A percentile compares a stretch with the other conserved stretches of the same genome.
phyloP scores from a whole-genome alignment of 2,888 invertebrate genomes.

The Pteria penguin region DNA sequence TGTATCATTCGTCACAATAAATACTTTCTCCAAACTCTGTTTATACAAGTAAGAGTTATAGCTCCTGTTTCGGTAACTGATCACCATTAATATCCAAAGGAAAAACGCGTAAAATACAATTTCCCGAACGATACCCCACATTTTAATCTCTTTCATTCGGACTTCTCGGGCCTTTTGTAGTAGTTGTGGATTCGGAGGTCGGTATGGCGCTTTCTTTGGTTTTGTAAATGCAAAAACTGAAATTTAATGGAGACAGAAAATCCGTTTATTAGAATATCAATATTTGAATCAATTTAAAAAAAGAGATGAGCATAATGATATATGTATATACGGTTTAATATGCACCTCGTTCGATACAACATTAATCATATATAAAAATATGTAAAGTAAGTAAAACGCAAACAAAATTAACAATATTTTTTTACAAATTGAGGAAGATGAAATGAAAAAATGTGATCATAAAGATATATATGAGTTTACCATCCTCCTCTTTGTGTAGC shows the following conservation, averaged over 20 bases:
- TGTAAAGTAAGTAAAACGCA: no score
- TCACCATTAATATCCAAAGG: conserved; percentile 80
- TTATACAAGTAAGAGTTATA: conserved; percentile 79
- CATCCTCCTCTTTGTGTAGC: conserved; percentile 64
- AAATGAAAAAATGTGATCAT: no score
- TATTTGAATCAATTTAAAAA: no score
- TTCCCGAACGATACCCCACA: conserved; percentile 81
- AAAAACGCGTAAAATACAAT: conserved; percentile 81
- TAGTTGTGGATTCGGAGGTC: conserved; percentile 76
- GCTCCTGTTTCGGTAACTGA: conserved; percentile 80
- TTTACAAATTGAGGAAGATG: no score
- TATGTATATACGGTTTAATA: no score
- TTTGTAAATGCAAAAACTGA: conserved; percentile 62
- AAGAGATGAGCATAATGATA: neutral
- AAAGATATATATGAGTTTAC: no score
- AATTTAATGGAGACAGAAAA: no score
- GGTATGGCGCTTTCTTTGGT: conserved; percentile 72
- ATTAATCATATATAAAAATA: no score
- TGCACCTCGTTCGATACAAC: no score
- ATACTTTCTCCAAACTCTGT: conserved; percentile 75
- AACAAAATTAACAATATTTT: no score
- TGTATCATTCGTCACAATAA: conserved; percentile 66
- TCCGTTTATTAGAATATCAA: neutral
- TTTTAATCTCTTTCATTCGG: conserved; percentile 80
- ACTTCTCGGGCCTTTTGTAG: conserved; percentile 77